phyloP scores from a whole-genome alignment of 2,113 vertebrate genomes.

The Corythaeola cristata region DNA sequence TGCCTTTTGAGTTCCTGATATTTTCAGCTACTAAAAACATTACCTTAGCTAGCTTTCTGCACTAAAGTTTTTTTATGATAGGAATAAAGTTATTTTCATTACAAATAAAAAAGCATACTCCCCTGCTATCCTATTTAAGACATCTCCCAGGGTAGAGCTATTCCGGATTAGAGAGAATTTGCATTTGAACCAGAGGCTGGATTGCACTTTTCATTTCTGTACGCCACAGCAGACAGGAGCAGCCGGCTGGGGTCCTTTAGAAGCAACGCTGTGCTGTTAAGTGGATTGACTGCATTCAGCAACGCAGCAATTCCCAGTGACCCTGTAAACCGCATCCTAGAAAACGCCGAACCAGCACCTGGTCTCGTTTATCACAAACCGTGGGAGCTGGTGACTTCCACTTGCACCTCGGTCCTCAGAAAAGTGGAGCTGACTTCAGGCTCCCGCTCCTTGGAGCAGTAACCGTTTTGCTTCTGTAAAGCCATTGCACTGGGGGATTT shows the following conservation, averaged over 20 bases:
- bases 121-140: not conserved
- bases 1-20: not conserved
- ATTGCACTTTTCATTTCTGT: conserved; percentile 1
- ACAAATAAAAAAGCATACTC: not conserved
- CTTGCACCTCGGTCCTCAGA: not conserved
- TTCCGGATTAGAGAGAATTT: conserved; percentile 56
- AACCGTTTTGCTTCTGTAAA: not conserved
- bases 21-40: conserved; percentile 10
- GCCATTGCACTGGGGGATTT: not conserved
- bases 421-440: not conserved
- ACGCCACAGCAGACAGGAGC: not conserved
- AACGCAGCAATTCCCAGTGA: not conserved
- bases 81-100: not conserved
- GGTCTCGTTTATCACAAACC: not conserved
- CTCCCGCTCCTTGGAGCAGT: fast-evolving
- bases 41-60: not conserved
- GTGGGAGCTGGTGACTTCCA: not conserved
- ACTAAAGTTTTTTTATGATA: not conserved
- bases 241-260: conserved; percentile 29
- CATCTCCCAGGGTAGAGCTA: conserved; percentile 24
- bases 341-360: not conserved
- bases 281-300: not conserved
- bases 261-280: conserved; percentile 24
- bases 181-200: conserved; percentile 23
- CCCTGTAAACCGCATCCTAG: not conserved